A percentile compares a stretch with the other conserved stretches of the same genome.
Evolutionary conservation across 2,113 vertebrate genomes (phyloP).

Genomic region (Tympanuchus pallidicinctus): DNA sequence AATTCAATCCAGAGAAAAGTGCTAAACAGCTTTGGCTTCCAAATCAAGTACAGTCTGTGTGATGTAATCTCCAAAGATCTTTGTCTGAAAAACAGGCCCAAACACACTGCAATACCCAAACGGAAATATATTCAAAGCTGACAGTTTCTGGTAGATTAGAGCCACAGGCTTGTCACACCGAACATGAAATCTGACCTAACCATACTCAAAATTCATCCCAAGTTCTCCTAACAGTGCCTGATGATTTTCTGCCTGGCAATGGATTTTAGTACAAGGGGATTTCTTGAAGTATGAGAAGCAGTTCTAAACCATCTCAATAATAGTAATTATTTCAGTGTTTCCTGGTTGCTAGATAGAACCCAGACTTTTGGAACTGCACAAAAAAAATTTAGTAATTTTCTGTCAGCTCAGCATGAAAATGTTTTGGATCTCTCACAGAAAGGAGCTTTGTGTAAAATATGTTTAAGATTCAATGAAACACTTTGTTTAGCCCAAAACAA

Average conservation of each 20-base stretch:
- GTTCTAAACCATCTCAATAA: constrained; percentile 29
- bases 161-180: constrained; percentile 52
- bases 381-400: constrained; percentile 6
- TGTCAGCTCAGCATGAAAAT: constrained; percentile 46
- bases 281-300: constrained; percentile 44
- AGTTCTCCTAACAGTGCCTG: constrained; percentile 25
- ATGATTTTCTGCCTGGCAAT: constrained; percentile 60
- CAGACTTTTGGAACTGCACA: neutral
- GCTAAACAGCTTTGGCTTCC: neutral
- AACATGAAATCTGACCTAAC: constrained; percentile 46
- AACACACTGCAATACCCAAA: neutral
- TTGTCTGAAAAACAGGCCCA: neutral
- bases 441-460: constrained; percentile 6
- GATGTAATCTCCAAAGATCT: neutral
- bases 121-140: constrained; percentile 49
- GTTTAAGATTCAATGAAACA: constrained; percentile 18
- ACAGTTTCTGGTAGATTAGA: constrained; percentile 50
- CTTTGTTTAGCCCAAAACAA: constrained; percentile 21
- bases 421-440: constrained; percentile 38
- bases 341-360: constrained; percentile 2
- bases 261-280: constrained; percentile 54
- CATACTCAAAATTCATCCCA: constrained; percentile 61
- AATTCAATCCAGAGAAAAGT: neutral
- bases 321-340: constrained; percentile 56
- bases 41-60: neutral